phyloP scores from a whole-genome alignment of 2,888 invertebrate species.

The Zelleria hepariella region DNA sequence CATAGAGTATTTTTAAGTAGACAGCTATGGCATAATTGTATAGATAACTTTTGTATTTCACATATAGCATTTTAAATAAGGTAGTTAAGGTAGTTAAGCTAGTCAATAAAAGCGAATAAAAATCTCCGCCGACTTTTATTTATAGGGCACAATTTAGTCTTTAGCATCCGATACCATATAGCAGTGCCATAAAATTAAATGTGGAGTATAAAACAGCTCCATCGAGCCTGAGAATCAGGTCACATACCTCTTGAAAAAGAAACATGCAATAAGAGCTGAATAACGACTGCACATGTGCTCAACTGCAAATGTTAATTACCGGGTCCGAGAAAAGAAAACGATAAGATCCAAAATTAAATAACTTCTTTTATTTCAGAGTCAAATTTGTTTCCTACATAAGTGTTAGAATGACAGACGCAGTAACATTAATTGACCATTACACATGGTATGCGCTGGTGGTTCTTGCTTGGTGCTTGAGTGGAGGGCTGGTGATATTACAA shows the following conservation, averaged over 20 bases:
- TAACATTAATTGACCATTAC: slow-evolving; percentile 62
- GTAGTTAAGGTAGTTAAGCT: slow-evolving; percentile 43
- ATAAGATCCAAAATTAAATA: slow-evolving; percentile 68
- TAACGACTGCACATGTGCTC: too few species aligned
- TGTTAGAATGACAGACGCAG: slow-evolving; percentile 67
- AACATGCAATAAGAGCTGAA: too few species aligned
- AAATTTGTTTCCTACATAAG: slow-evolving; percentile 71
- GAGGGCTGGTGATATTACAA: slow-evolving; percentile 33
- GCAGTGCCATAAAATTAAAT: not conserved
- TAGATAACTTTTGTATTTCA: slow-evolving; percentile 5
- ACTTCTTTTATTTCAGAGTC: slow-evolving; percentile 72
- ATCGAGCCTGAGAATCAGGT: not conserved
- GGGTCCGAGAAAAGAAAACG: slow-evolving; percentile 42
- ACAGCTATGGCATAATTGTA: not conserved
- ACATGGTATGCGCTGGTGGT: slow-evolving; percentile 54
- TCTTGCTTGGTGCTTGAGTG: slow-evolving; percentile 55
- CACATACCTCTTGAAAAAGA: not conserved
- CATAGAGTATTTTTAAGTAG: not conserved
- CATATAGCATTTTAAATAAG: not conserved
- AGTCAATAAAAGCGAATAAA: slow-evolving; percentile 44
- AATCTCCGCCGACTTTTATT: slow-evolving; percentile 7
- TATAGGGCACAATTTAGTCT: slow-evolving; percentile 9
- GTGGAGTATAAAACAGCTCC: not conserved
- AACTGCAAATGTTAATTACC: not conserved
- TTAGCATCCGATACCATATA: not conserved